Base-by-base conservation (phyloP, 2,113 vertebrate species). In the Empidonax traillii region DNA sequence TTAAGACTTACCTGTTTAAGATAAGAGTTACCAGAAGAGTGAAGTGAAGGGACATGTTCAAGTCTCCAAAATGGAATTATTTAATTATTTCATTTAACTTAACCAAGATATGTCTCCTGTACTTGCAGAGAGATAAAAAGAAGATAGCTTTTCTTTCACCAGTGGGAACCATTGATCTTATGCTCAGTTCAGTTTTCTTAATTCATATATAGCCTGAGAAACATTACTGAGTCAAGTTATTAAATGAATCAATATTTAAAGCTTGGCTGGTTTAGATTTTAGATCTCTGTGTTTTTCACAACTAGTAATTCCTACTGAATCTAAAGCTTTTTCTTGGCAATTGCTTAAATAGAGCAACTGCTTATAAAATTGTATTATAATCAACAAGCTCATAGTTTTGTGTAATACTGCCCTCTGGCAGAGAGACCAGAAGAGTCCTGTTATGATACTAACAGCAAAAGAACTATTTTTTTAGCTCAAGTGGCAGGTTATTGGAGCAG, bases 341-440 rank as follows among this genome's bases (percentile, higher is more conserved):
- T 84, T 94, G 52, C 61, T 91, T 94, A 93, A 90, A 74, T 90
- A 52, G 81, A 93, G 35, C 14, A 87, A 27, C 49, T 87, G 35
- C 49, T 89, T 93, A 43, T 80, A 82, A 88, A 89, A 87, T 67
- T 83, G 18, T 43, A 80, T 43, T 84, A 27, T 44, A 74, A 86
- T 74, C 55, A 88, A 63, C 21, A 63, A 86, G 59, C 39, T 83
- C 31, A 12, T 59, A 77, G 23, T 47, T 94, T 78, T 95, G 85
- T 86, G 46, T 92, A 88, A 93, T 77, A 35, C 90, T 96, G 92
- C 94, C 93, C 90, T 95, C 94, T 95, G 67, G 69, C 87, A 95
- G 85, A 90, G 46, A 94, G 78, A 93, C 44, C 55, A 49, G 46
- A 66, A 39, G 47, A 88, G 35, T 93, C 72, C 67, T 77, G 24